phyloP scores from a whole-genome alignment of 1,140 invertebrate species.

The Eufriesea mexicana region DNA sequence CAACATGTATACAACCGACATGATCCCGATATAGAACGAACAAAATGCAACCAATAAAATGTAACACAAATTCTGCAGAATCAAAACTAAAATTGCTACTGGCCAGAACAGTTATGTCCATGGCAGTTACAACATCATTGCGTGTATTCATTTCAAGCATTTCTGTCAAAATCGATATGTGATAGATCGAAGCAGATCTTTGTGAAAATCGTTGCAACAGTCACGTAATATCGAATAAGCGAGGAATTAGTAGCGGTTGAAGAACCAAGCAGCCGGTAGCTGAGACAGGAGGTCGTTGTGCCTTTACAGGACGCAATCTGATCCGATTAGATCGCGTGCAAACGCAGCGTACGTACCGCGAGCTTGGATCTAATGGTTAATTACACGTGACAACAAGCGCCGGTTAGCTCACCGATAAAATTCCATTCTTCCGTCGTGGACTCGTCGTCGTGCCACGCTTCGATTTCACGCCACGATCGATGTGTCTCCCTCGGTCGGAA shows the following conservation, averaged over 20 bases:
- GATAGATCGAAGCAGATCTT: no score
- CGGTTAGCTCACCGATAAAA: constrained; percentile 28
- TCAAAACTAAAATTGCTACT: no score
- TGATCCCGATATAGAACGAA: no score
- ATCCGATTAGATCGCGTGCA: constrained; percentile 56
- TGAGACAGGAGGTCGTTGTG: constrained; percentile 15
- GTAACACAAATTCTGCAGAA: no score
- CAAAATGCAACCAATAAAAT: no score
- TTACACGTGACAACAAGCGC: constrained; percentile 37
- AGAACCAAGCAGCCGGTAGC: not conserved
- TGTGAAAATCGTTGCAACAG: no score
- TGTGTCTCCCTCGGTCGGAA: not conserved
- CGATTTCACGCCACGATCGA: constrained; percentile 1
- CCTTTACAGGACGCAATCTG: constrained; percentile 45
- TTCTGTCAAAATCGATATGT: no score
- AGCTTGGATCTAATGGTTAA: constrained; percentile 34
- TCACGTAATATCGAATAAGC: not conserved
- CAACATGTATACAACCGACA: no score
- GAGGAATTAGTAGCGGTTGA: not conserved
- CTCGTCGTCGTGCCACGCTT: not conserved
- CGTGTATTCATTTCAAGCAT: no score
- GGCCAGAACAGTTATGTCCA: no score
- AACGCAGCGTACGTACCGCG: constrained; percentile 23
- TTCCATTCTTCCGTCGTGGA: constrained; percentile 22
- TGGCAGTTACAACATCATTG: no score